Base-by-base conservation (phyloP, 1,140 invertebrate species). In the Tachypleus tridentatus region DNA sequence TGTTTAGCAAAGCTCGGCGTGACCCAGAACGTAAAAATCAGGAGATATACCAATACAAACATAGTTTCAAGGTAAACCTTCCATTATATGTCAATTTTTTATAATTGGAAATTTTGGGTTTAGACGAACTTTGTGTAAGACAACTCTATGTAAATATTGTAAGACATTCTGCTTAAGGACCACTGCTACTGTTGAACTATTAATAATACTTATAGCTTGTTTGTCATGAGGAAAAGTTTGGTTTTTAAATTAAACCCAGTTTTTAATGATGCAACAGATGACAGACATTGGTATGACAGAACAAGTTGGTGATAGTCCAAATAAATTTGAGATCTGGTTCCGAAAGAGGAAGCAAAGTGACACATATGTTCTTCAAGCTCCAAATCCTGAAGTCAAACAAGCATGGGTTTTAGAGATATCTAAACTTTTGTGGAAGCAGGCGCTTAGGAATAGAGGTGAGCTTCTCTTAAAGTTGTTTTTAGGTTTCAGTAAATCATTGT, bases 271-370 rank as follows among this genome's bases (percentile, higher is more conserved):
- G 57, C 63, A 63, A 48, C 49, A 69, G 68, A 69, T 65, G 5
- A 69, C 64, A 8, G 68, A 69, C 60, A 57, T 69, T 4, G 68
- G 68, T 48, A 58, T 69, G 56, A 69, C 68, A 10, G 68, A 69
- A 50, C 68, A 69, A 53, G n/a, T 69, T 51, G 62, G 68, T 47
- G 68, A 69, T 51, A 69, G 68, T 61, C 68, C 68, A n/a, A 69
- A 64, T 5, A 69, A 69, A 56, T 69, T 69, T 64, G 68, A 69
- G 56, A 66, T 69, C 4, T 69, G 68, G 68, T 69, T 69, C 48
- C 62, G 68, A 52, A 69, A 69, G 57, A 64, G 68, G 11, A 69
- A 69, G 48, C n/a, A 61, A 49, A 61, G 64, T 60, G 68, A 66
- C 29, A 66, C 64, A 4, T 69, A 64, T 64, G 51, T 66, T 8